Evolutionary conservation across 2,888 invertebrate genomes (phyloP).

Genomic region (Cantharis rustica): DNA sequence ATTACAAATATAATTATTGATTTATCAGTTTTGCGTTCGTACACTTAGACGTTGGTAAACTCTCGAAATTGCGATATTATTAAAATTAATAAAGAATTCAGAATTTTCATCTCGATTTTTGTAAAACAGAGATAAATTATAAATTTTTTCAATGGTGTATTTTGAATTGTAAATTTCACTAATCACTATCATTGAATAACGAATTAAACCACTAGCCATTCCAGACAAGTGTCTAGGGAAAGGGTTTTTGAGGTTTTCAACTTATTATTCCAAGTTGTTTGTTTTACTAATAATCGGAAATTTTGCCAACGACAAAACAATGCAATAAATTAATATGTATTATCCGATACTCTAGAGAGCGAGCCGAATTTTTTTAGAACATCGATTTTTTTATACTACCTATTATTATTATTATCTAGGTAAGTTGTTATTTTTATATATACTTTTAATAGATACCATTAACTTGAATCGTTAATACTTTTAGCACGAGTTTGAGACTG

Average conservation of each 20-base stretch:
- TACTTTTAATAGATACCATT: background rate
- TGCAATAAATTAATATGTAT: background rate
- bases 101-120: background rate
- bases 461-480: background rate
- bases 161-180: background rate
- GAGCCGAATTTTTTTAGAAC: background rate
- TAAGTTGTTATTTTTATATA: background rate
- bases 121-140: background rate
- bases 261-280: background rate
- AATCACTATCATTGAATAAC: background rate
- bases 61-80: background rate
- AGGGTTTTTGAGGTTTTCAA: background rate
- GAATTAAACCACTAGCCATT: background rate
- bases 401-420: background rate
- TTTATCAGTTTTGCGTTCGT: background rate
- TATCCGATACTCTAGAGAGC: background rate
- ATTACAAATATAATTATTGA: background rate
- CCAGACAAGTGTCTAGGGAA: background rate
- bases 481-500: background rate
- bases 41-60: background rate
- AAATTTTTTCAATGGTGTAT: background rate
- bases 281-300: background rate
- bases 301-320: background rate
- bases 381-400: background rate
- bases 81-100: background rate